Evolutionary conservation across 2,888 invertebrate species (phyloP).

Genomic region (Helobdella robusta): DNA sequence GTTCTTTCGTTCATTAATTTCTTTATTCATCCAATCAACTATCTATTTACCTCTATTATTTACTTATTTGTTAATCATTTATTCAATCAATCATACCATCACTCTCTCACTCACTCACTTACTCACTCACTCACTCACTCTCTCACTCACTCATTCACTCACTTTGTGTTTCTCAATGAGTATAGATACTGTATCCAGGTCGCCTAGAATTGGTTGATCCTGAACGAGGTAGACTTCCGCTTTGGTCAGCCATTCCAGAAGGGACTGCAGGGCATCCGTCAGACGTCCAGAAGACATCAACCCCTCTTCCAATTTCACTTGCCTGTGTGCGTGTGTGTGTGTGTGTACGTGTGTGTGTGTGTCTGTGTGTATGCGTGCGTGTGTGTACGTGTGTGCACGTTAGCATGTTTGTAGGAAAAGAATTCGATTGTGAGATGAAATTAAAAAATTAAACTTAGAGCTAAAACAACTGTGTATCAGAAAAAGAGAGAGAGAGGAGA

Average conservation of each 20-base stretch:
- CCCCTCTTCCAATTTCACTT: slow-evolving; percentile 49
- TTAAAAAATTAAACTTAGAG: too few species aligned
- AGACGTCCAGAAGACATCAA: slow-evolving; percentile 47
- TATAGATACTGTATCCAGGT: slow-evolving; percentile 48
- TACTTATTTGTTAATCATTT: too few species aligned
- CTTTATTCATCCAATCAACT: too few species aligned
- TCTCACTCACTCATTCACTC: too few species aligned
- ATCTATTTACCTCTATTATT: too few species aligned
- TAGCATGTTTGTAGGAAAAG: too few species aligned
- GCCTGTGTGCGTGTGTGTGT: slow-evolving; percentile 38
- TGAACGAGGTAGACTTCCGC: slow-evolving; percentile 45
- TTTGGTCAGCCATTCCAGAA: slow-evolving; percentile 47
- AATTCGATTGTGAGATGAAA: too few species aligned
- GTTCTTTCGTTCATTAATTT: too few species aligned
- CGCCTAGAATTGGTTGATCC: slow-evolving; percentile 47
- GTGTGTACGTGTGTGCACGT: slow-evolving; percentile 7
- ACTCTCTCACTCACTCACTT: not conserved
- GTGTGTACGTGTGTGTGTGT: not conserved
- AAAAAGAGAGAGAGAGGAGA: too few species aligned
- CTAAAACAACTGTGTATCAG: too few species aligned
- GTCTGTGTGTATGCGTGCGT: too few species aligned
- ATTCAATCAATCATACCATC: not conserved
- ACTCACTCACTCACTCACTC: too few species aligned
- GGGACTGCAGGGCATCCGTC: slow-evolving; percentile 46
- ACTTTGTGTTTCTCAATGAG: slow-evolving; percentile 49